Base-by-base conservation (phyloP, 2,888 invertebrate genomes). In the Meliscaeva auricollis region DNA sequence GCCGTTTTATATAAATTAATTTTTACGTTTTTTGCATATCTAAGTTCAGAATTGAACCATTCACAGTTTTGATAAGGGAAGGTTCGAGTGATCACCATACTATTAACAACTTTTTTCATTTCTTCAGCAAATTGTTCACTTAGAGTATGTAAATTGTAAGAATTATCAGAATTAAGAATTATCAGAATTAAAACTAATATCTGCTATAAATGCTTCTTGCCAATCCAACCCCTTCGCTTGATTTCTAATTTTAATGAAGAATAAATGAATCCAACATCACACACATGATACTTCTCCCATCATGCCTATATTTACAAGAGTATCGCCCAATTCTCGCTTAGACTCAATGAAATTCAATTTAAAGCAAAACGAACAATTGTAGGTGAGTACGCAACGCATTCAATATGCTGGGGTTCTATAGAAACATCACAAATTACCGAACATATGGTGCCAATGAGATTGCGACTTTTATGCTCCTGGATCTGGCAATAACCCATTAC, bases 391-490 rank as follows among this genome's bases (percentile, higher is more conserved):
- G 69, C 79, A 79, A 66, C 74, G 69, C 79, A 79, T 75, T 70
- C 75, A 70, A 64, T 70, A 66, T 75, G 75, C 74, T 11, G 41
- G 79, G 58, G 52, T 75, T 60, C 66, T 13, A 35, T 60, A n/a
- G 50, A 35, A 91, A 90, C 91, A 90, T 90, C 91, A 91, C 92
- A 92, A 92, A 92, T 92, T 92, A 91, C 90, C 89, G 89, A 91
- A 88, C 92, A 92, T 91, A 92, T 92, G 92, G 91, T 92, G 90
- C 90, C 91, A 92, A 91, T 91, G 91, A 91, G 90, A 90, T 91
- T 90, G 90, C 89, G 75, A 75, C 84, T 72, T 79, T 75, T 70
- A 79, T 66, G 75, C 80, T 79, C 66, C 32, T 50, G 66, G 50
- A 32, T 56, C 64, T 60, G 41, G 54, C 32, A 73, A 62, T 75